Evolutionary conservation across 2,797 vertebrate genomes (phyloP), one percentile per base, ranked within the genome.

Genomic region (Hyperoplus lanceolatus): DNA sequence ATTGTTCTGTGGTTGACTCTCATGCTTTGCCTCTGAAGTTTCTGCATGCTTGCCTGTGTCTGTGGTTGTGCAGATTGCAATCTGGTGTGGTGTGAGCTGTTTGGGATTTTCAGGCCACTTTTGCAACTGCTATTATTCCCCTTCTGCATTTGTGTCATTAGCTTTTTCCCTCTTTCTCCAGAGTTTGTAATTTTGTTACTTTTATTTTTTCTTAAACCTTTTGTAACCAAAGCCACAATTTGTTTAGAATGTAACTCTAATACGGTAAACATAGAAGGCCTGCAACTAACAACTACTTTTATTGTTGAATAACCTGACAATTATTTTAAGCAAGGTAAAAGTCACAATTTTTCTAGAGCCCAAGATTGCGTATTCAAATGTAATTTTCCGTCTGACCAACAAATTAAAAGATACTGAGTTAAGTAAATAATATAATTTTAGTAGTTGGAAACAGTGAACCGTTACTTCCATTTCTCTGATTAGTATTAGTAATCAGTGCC

Each of bases 31-130:
- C 76, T 88, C 83, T 75, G 85, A 62, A 90, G 89, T 89, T 72
- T 75, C 87, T 93, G 93, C 93, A 94, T 94, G 94, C 73, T 81
- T 84, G 92, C 91, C 91, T 92, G 93, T 85, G 82, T 87, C 86
- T 88, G 84, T 87, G 79, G 77, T 77, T 55, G 80, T 88, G 87
- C 88, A 86, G 82, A 81, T 77, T 89, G 77, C 82, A 51, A 80
- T 81, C 87, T 80, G 84, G 69, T 83, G 77, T 85, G 63, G 57
- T 88, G 77, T 89, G 84, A 85, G 85, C 81, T 72, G 54, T 68
- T 75, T 66, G 60, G 63, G 55, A 5, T 61, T 67, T 70, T 69
- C 18, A 59, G 69, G 58, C 46, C 62, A 14, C 60, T 48, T 73
- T 79, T 77, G 38, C 42, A 0, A 53, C 51, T 48, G 16, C 42